Percentiles rank a stretch among this genome's conserved stretches.
Conservation (phyloP, 2,797 vertebrate species). For the Pelodytes ibericus region DNA sequence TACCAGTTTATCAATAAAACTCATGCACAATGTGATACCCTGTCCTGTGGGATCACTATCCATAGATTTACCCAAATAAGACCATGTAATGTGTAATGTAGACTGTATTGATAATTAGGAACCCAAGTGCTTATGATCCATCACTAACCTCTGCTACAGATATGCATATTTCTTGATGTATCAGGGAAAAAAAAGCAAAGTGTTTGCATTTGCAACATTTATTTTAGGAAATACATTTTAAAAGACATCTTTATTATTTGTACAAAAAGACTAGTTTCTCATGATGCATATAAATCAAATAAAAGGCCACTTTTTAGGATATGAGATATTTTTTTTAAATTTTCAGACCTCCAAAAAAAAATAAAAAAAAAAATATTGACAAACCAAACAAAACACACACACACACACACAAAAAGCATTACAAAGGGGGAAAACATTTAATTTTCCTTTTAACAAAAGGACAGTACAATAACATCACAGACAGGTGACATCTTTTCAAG, state of each 20-base stretch:
- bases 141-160: too few species aligned
- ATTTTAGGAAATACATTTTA: constrained; percentile 95
- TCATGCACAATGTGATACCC: too few species aligned
- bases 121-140: too few species aligned
- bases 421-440: constrained; percentile 26
- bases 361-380: constrained; percentile 49
- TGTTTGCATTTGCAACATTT: constrained; percentile 82
- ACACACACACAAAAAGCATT: constrained; percentile 26
- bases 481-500: constrained; percentile 61
- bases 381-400: too few species aligned
- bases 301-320: constrained; percentile 76
- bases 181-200: constrained; percentile 14
- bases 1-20: too few species aligned
- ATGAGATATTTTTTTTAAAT: constrained; percentile 61
- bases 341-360: constrained; percentile 57
- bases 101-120: too few species aligned
- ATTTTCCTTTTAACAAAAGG: constrained; percentile 44
- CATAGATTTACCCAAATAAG: too few species aligned
- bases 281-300: constrained; percentile 84
- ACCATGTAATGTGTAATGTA: too few species aligned
- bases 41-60: too few species aligned
- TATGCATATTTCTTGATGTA: too few species aligned
- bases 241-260: constrained; percentile 85
- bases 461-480: constrained; percentile 46
- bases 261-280: constrained; percentile 81